Percentiles rank a stretch among this genome's conserved stretches.
Conservation (phyloP, 2,113 vertebrate species). For the Archilochus colubris region DNA sequence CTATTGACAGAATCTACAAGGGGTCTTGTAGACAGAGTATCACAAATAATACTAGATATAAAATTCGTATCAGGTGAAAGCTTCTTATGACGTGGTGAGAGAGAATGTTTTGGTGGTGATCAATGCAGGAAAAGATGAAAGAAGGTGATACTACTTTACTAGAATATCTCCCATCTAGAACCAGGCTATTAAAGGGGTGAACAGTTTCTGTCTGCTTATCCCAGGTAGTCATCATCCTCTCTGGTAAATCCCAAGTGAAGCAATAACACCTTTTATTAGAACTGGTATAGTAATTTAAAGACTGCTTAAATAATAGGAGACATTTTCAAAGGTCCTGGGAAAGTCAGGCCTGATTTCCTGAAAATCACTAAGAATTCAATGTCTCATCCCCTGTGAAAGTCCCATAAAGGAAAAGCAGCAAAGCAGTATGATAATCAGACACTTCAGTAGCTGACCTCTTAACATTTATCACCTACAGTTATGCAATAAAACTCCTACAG, state of each 20-base stretch:
- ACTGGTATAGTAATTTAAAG: background rate
- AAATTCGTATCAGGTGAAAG: background rate
- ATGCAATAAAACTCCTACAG: background rate
- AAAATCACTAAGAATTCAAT: background rate
- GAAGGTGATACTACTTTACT: background rate
- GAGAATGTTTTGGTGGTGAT: background rate
- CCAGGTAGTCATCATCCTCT: background rate
- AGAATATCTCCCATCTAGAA: background rate
- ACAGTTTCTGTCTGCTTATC: background rate
- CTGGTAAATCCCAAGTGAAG: background rate
- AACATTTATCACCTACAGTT: conserved; percentile 15
- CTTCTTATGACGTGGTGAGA: background rate
- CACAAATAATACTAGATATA: background rate
- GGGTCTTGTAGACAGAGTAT: background rate
- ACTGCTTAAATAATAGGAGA: background rate
- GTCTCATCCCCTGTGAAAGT: background rate
- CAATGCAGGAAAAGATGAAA: background rate
- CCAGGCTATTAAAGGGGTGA: background rate
- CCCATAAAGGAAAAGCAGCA: background rate
- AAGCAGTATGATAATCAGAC: background rate
- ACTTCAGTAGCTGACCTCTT: conserved; percentile 23
- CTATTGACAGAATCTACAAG: background rate
- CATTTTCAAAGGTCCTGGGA: background rate
- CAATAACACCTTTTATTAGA: background rate
- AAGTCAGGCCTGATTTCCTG: background rate